phyloP scores from a whole-genome alignment of 2,113 vertebrate species.

The Sinocyclocheilus grahami region DNA sequence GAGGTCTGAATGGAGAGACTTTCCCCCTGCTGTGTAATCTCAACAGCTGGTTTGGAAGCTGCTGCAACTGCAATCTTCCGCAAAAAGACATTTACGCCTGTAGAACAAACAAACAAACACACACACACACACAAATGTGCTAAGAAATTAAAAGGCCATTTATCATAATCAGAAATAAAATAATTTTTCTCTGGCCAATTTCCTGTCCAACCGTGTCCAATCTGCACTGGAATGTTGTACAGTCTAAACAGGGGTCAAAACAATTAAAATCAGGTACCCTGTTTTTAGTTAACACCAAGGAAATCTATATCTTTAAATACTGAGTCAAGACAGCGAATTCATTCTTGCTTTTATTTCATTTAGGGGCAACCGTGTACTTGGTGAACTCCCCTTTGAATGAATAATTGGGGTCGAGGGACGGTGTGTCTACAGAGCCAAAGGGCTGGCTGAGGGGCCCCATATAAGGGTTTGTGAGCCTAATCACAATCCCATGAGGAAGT shows the following conservation, averaged over 20 bases:
- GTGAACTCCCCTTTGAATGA: neutral
- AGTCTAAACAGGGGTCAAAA: neutral
- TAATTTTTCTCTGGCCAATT: neutral
- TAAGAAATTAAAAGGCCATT: constrained; percentile 29
- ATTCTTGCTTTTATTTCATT: neutral
- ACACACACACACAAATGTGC: constrained; percentile 35
- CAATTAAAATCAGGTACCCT: constrained; percentile 27
- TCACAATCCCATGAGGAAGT: constrained; percentile 74
- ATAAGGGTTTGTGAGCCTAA: constrained; percentile 73
- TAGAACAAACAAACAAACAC: neutral
- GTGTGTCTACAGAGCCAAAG: constrained; percentile 19
- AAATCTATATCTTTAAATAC: neutral
- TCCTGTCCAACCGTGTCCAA: constrained; percentile 19
- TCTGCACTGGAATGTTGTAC: constrained; percentile 37
- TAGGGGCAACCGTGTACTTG: neutral
- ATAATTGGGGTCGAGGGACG: constrained; percentile 26
- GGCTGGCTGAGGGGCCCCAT: constrained; percentile 68
- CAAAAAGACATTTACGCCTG: constrained; percentile 89
- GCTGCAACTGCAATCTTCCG: constrained; percentile 89
- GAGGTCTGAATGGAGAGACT: constrained; percentile 89
- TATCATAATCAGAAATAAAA: constrained; percentile 21
- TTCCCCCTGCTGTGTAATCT: constrained; percentile 88
- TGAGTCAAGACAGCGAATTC: neutral
- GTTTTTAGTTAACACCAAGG: constrained; percentile 2
- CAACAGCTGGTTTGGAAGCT: constrained; percentile 85